Base-by-base conservation (phyloP, 2,888 invertebrate species). In the Drosophila neonasuta region DNA sequence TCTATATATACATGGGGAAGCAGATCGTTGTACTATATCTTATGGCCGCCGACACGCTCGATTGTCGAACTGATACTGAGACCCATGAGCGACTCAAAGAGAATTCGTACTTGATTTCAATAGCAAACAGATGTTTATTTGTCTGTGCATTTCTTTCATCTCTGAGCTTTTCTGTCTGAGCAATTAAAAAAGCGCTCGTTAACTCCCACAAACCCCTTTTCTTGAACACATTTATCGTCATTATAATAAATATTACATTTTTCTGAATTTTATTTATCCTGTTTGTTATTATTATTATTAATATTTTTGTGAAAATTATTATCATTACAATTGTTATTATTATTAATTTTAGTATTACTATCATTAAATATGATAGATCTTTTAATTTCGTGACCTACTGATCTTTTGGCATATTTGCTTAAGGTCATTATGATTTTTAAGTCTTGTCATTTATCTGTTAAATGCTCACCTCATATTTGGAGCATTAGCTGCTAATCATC, bases 81-180 rank as follows among this genome's bases (percentile, higher is more conserved):
- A 57, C 50, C 17, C 45, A 44, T 17, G 2, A 0, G 34, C 45
- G 44, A 10, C 44, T 45, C 6, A 56, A 44, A 51, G 73, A 74
- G 74, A 68, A 74, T 71, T 60, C 24, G 34, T 57, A 48, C 52
- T 56, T 13, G 52, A 69, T 59, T 65, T 77, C 68, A 77, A 86
- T 80, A 77, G 78, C 67, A 70, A 77, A 75, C 71, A 70, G 83
- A 81, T 83, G 78, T 83, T 39, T 1, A 0, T 36, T 39, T 1
- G 3, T 36, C 10, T 36, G n/a, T 13, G 11, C 32, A n/a, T 11
- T 36, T 36, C n/a, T 36, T 36, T 11, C 39, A 15, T 15, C 15
- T 51, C 15, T 15, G 60, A 55, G 66, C 65, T 49, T 44, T 3
- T 20, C 48, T n/a, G 36, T 51, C 58, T 58, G 39, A 13, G 67